A percentile compares a stretch with the other conserved stretches of the same genome.
Evolutionary conservation across 30 jellyfish, hydroid and myxozoan genomes (phyloP).

Genomic region (Hydra vulgaris): DNA sequence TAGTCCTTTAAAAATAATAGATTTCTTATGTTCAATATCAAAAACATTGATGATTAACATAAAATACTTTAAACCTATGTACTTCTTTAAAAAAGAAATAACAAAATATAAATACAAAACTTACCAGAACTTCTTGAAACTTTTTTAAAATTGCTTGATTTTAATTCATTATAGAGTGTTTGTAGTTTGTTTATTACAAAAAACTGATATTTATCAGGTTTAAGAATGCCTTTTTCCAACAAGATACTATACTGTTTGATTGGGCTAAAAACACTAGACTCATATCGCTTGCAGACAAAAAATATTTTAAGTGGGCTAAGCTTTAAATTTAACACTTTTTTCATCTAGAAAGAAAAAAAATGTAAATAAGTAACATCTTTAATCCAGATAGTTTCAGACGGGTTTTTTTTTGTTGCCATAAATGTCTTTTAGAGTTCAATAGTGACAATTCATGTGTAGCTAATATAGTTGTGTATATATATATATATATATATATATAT

Average conservation of each 20-base stretch:
- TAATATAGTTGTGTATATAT: too few species aligned
- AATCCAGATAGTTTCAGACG: too few species aligned
- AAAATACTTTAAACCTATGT: too few species aligned
- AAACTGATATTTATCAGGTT: constrained; percentile 60
- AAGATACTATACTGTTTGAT: constrained; percentile 35
- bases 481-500: too few species aligned
- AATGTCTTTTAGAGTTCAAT: too few species aligned
- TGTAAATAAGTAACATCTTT: too few species aligned
- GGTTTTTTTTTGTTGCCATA: too few species aligned
- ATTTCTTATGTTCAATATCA: too few species aligned
- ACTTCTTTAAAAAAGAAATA: not conserved
- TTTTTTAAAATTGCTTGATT: not conserved
- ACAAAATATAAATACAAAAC: not conserved
- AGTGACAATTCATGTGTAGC: too few species aligned
- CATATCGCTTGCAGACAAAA: not conserved
- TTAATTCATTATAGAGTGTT: constrained; percentile 27
- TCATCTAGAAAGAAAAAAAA: not conserved
- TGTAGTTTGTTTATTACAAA: constrained; percentile 39
- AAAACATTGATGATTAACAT: too few species aligned
- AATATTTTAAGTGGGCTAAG: not conserved
- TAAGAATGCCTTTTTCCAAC: constrained; percentile 41
- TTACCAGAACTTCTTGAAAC: not conserved
- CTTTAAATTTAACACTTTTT: not conserved
- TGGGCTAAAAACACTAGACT: constrained; percentile 12
- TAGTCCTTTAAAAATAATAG: too few species aligned